These are phyloP conservation scores for Miopithecus talapoin DNA, from an alignment of 2,797 vertebrate genomes.

Conservation along the genomic window DNA sequence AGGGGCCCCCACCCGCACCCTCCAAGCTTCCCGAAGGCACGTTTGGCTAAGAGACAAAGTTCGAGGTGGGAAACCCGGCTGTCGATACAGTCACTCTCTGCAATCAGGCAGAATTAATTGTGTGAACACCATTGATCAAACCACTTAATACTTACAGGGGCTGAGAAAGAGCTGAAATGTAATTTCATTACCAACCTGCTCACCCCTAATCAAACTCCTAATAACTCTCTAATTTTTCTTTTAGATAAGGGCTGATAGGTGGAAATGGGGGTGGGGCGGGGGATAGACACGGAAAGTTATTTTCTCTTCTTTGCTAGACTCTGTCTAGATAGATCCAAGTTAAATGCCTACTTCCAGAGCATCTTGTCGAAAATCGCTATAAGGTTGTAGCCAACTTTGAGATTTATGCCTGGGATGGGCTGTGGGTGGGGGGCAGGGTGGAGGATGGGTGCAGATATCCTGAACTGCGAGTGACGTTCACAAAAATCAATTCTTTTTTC, in stretches of 20 bases:
- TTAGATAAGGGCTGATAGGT: conserved; percentile 80
- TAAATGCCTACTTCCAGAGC: not conserved
- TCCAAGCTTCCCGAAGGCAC: conserved; percentile 57
- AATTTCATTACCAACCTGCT: conserved; percentile 89
- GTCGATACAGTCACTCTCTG: conserved; percentile 84
- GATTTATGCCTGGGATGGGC: no score
- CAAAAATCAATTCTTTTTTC: not conserved
- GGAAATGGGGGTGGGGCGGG: not conserved
- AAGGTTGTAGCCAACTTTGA: not conserved
- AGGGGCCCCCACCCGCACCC: not conserved
- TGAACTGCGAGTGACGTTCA: not conserved
- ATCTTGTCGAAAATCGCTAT: conserved; percentile 7
- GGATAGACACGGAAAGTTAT: conserved; percentile 40
- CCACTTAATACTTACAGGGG: conserved; percentile 84
- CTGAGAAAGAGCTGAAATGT: conserved; percentile 85
- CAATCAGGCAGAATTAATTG: conserved; percentile 88
- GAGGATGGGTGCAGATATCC: not conserved
- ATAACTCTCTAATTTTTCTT: conserved; percentile 87
- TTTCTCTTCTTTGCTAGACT: conserved; percentile 63
- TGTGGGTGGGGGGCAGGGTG: not conserved
- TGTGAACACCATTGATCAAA: conserved; percentile 89
- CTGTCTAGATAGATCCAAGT: conserved; percentile 10
- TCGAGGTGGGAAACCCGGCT: conserved; percentile 83
- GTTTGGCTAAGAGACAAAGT: conserved; percentile 78
- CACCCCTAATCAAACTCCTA: conserved; percentile 88